These are phyloP conservation scores for Punctoribates punctum DNA, from an alignment of 2,888 invertebrate species.

Conservation along the genomic window DNA sequence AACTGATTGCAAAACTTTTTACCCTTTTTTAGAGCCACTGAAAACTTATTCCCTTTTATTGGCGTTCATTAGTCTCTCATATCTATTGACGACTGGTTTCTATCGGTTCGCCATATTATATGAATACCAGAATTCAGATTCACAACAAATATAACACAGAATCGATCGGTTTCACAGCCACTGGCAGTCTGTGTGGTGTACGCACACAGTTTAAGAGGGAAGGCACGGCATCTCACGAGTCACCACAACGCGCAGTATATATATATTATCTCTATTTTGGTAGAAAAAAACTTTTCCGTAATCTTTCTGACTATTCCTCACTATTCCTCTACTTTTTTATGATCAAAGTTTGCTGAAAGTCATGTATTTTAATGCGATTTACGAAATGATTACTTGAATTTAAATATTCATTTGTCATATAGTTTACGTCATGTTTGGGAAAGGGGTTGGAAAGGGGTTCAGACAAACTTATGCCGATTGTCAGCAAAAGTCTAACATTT, in stretches of 20 bases:
- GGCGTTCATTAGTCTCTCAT: neutral
- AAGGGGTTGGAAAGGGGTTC: too few relatives aligned
- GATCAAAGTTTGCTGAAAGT: neutral
- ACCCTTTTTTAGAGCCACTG: neutral
- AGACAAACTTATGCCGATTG: too few relatives aligned
- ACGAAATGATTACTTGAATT: too few relatives aligned
- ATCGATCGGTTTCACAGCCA: conserved; percentile 4
- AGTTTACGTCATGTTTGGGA: too few relatives aligned
- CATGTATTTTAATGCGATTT: neutral
- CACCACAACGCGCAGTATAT: too few relatives aligned
- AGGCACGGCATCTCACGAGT: neutral
- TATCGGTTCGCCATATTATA: conserved; percentile 13
- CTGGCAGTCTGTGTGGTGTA: neutral
- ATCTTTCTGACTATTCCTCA: too few relatives aligned
- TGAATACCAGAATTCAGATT: neutral
- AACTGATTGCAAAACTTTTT: neutral
- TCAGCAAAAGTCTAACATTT: too few relatives aligned
- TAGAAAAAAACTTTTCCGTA: too few relatives aligned
- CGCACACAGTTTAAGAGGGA: neutral
- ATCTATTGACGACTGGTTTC: neutral
- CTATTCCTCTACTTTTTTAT: too few relatives aligned
- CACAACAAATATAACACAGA: neutral
- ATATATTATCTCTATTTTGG: too few relatives aligned
- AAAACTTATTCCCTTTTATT: conserved; percentile 9
- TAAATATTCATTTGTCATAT: too few relatives aligned